Evolutionary conservation across 2,888 invertebrate genomes (phyloP).

Genomic region (Saturnia pavonia): DNA sequence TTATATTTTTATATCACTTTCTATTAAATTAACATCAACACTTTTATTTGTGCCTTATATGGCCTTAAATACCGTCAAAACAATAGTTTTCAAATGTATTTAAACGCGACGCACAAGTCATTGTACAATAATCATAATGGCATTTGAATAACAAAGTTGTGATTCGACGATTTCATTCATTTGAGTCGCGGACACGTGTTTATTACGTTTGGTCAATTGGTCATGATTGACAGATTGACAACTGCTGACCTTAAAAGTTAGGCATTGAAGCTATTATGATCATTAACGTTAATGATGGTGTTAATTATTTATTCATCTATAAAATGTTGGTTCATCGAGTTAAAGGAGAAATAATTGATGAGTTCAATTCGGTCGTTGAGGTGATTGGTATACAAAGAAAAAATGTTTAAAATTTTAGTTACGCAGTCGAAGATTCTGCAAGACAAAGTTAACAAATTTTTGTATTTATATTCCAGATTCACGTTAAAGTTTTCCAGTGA

Average conservation of each 20-base stretch:
- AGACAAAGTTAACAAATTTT: too few relatives aligned
- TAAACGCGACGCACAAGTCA: neutral
- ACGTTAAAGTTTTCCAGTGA: too few relatives aligned
- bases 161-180: neutral
- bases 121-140: conserved; percentile 4
- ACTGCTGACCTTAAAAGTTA: neutral
- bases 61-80: neutral
- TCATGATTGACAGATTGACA: conserved; percentile 10
- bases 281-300: conserved; percentile 1
- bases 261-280: neutral
- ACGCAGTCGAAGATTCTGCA: too few relatives aligned
- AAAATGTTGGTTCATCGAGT: neutral
- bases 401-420: too few relatives aligned
- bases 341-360: neutral
- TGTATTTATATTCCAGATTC: too few relatives aligned
- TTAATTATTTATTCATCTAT: neutral
- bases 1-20: too few relatives aligned
- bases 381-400: too few relatives aligned
- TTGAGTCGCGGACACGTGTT: neutral
- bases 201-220: neutral
- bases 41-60: too few relatives aligned
- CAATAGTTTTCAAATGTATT: neutral
- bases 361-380: neutral
- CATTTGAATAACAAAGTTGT: neutral
- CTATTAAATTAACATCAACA: too few relatives aligned